A percentile compares a stretch with the other conserved stretches of the same genome.
These are phyloP conservation scores for Pardalotus punctatus DNA, from an alignment of 2,113 vertebrate species.

Conservation along the genomic window DNA sequence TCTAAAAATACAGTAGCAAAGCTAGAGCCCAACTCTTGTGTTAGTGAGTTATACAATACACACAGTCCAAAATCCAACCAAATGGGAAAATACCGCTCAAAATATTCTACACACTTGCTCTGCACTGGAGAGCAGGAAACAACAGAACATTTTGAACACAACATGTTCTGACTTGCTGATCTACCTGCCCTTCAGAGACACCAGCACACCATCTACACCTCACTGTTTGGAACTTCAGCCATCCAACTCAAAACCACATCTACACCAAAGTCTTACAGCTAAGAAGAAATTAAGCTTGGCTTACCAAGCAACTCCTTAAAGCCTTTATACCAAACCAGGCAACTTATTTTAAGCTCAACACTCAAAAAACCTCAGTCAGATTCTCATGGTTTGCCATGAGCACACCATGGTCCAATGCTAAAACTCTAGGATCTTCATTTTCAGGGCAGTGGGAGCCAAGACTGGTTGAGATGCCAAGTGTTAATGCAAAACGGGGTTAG, in stretches of 20 bases:
- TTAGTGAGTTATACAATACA: constrained; percentile 52
- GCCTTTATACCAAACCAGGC: background rate
- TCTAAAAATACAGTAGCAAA: background rate
- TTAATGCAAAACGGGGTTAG: constrained; percentile 66
- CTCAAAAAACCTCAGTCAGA: background rate
- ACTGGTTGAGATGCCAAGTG: constrained; percentile 55
- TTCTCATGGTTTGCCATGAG: background rate
- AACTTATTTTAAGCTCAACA: background rate
- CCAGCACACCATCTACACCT: background rate
- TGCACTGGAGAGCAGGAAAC: background rate
- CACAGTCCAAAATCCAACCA: background rate
- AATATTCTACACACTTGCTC: background rate
- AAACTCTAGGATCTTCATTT: background rate
- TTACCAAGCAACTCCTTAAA: background rate
- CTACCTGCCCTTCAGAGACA: background rate
- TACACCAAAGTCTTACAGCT: background rate
- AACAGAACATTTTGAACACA: background rate
- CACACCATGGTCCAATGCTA: background rate
- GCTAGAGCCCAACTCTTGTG: constrained; percentile 1
- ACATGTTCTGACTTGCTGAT: background rate
- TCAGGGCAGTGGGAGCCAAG: constrained; percentile 46
- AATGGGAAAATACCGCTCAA: background rate
- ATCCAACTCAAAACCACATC: background rate
- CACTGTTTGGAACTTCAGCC: background rate
- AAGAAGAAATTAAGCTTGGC: background rate